Evolutionary conservation across 2,113 vertebrate species (phyloP).

Genomic region (Pelobates fuscus): DNA sequence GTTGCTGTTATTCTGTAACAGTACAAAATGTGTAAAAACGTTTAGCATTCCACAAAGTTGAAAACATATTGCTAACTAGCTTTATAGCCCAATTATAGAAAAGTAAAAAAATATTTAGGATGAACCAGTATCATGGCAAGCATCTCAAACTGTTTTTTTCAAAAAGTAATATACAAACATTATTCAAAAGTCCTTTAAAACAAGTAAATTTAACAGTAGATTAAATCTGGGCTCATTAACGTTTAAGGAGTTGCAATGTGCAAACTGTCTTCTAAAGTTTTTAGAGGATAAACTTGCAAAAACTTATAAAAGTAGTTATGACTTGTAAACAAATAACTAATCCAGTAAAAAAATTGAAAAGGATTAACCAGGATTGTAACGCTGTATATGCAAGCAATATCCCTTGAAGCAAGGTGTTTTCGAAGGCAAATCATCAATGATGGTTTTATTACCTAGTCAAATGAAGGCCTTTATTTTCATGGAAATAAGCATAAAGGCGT

Average conservation of each 20-base stretch:
- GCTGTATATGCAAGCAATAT: background rate
- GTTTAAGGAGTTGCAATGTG: background rate
- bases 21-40: background rate
- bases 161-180: background rate
- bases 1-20: conserved; percentile 6
- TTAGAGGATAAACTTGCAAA: background rate
- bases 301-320: background rate
- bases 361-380: background rate
- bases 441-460: background rate
- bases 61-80: conserved; percentile 5
- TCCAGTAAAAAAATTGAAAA: background rate
- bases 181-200: background rate
- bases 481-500: background rate
- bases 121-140: conserved; percentile 3
- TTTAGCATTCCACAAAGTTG: background rate
- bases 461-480: background rate
- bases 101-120: background rate
- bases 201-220: conserved; percentile 6
- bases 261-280: background rate
- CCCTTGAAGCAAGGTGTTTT: background rate
- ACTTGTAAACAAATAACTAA: background rate
- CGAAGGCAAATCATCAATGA: background rate
- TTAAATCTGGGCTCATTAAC: background rate
- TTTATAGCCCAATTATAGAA: background rate
- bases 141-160: background rate